Conservation (phyloP, 2,113 vertebrate genomes). For the Phainopepla nitens region DNA sequence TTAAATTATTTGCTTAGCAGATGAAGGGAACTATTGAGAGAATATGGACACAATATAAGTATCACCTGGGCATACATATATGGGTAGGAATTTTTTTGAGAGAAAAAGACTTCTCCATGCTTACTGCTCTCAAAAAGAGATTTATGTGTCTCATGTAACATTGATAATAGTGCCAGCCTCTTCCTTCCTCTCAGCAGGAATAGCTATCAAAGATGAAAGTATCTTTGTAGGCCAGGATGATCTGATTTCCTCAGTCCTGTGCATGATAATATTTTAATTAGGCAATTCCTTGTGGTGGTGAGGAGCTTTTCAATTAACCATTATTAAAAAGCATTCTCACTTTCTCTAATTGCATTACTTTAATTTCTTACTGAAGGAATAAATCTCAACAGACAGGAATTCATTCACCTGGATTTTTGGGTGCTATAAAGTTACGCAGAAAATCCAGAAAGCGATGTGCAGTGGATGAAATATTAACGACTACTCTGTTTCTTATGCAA, state of each 20-base stretch:
- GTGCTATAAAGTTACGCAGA: not conserved
- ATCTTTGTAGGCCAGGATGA: not conserved
- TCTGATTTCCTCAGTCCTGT: not conserved
- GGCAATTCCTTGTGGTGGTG: conserved; percentile 3
- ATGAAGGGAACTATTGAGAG: not conserved
- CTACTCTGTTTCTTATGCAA: not conserved
- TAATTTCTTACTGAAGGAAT: not conserved
- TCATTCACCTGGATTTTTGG: not conserved
- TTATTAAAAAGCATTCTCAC: not conserved
- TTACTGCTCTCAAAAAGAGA: not conserved
- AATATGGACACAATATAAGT: not conserved
- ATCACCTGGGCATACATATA: not conserved
- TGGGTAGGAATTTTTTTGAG: not conserved
- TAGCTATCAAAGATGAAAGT: conserved; percentile 7
- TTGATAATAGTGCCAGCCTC: not conserved
- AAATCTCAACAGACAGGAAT: not conserved
- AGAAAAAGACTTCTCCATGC: not conserved
- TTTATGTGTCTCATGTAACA: not conserved
- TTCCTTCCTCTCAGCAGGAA: not conserved
- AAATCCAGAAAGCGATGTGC: not conserved
- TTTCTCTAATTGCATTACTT: conserved; percentile 8
- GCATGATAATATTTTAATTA: conserved; percentile 52
- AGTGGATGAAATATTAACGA: not conserved
- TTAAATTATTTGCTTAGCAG: not conserved
- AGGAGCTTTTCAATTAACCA: conserved; percentile 13